Base-by-base conservation (phyloP, 2,113 vertebrate genomes). In the Cepphus grylle region DNA sequence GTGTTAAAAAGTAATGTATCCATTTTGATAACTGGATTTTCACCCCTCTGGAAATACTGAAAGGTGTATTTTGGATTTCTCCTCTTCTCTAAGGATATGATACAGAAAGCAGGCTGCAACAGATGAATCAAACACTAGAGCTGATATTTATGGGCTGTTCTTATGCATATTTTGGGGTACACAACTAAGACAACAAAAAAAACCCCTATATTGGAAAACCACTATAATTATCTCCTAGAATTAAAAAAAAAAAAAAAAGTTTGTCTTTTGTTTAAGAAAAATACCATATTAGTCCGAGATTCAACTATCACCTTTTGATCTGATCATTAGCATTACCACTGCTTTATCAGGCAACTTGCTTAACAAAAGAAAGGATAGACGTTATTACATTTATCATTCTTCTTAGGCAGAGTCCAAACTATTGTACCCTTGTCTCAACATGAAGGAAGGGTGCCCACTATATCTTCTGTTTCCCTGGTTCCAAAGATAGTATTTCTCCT, bases 151-250 rank as follows among this genome's bases (percentile, higher is more conserved):
- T 4, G 0, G 17, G 4, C 15, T 78, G 12, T 52, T 20, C 14
- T 86, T 42, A 50, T 16, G 9, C 26, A 15, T 30, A 12, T 5
- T 26, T 63, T 50, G 32, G 70, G 1, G 11, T 43, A 69, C 13
- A 11, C 63, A 47, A 63, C 10, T 78, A 36, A 5, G 9, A 59
- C 16, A 23, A n/a, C 20, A n/a, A 59, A 53, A 71, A 67, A 67
- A 29, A 5, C 1, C 4, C 16, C 26, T 62, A 29, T 5, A 11
- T 4, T 21, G 8, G 25, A 70, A 95, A 67, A 34, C 8, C 0
- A 11, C 18, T 43, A 20, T 6, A 43, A 13, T 42, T 76, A 36
- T 26, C 13, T 47, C 36, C 11, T 26, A 56, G 30, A 84, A 42
- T 49, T 43, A 29, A 82, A 43, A 30, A 38, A 52, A 50, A 49